Evolutionary conservation across 1,140 invertebrate species (phyloP).

Genomic region (Paraescarpia echinospica): DNA sequence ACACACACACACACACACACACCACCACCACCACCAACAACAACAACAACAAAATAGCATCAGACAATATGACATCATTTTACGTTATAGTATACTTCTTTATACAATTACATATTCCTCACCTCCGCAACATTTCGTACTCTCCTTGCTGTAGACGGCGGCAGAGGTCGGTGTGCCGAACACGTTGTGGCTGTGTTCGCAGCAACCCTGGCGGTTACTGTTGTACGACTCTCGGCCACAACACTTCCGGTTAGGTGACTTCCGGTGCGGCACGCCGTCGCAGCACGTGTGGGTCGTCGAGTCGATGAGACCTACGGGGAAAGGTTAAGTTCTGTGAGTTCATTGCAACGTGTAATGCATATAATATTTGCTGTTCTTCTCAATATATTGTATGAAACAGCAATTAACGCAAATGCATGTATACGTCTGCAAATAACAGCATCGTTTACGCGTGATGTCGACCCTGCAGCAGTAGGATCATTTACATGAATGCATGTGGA

Average conservation of each 20-base stretch:
- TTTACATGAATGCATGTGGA: no score
- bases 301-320: background rate
- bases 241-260: background rate
- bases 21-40: no score
- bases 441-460: no score
- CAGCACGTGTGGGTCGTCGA: background rate
- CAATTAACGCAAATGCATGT: no score
- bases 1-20: slow-evolving; percentile 22
- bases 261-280: background rate
- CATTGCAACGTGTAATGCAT: background rate
- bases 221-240: background rate
- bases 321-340: background rate
- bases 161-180: background rate
- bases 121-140: background rate
- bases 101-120: background rate
- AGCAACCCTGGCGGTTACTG: background rate
- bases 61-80: background rate
- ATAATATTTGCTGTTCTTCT: background rate
- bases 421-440: no score
- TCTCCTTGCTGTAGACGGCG: background rate
- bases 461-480: no score
- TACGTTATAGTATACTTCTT: background rate
- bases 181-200: background rate
- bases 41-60: no score
- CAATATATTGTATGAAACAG: no score